Percentiles rank a stretch among this genome's conserved stretches.
Conservation (phyloP, 2,797 vertebrate genomes). For the Psittacula derbiana region DNA sequence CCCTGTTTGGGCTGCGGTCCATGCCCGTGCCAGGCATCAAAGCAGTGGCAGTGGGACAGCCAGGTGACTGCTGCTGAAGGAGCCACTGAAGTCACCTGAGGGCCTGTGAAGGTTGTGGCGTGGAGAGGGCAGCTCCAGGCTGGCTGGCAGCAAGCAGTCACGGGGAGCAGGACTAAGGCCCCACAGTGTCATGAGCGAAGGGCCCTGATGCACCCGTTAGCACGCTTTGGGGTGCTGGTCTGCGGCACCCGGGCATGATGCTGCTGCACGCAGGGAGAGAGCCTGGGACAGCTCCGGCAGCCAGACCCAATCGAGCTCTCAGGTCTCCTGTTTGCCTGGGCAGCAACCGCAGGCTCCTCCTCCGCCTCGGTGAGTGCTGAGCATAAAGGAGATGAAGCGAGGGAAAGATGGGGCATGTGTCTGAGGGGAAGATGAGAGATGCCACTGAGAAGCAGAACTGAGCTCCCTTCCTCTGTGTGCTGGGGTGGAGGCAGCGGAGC, state of each 20-base stretch:
- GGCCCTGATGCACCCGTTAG: fast-evolving
- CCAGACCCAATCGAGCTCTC: fast-evolving
- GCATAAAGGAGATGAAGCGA: neutral
- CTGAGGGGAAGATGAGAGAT: neutral
- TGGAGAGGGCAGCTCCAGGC: neutral
- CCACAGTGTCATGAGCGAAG: neutral
- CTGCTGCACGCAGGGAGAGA: fast-evolving
- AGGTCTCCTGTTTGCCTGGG: neutral
- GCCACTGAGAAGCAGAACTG: neutral
- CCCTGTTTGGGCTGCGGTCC: neutral
- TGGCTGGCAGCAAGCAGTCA: fast-evolving
- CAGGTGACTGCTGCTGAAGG: neutral
- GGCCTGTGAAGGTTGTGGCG: neutral
- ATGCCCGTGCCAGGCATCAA: fast-evolving
- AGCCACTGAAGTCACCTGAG: neutral
- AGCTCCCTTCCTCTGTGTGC: neutral
- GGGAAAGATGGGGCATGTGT: neutral
- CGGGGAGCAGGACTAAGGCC: neutral
- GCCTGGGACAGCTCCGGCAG: neutral
- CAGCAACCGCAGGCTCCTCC: neutral
- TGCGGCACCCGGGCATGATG: neutral
- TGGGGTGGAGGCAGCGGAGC: neutral
- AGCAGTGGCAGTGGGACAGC: neutral
- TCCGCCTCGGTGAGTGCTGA: fast-evolving
- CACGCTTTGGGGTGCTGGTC: fast-evolving